phyloP scores from a whole-genome alignment of 1,140 invertebrate species.

The Anoplolepis gracilipes region DNA sequence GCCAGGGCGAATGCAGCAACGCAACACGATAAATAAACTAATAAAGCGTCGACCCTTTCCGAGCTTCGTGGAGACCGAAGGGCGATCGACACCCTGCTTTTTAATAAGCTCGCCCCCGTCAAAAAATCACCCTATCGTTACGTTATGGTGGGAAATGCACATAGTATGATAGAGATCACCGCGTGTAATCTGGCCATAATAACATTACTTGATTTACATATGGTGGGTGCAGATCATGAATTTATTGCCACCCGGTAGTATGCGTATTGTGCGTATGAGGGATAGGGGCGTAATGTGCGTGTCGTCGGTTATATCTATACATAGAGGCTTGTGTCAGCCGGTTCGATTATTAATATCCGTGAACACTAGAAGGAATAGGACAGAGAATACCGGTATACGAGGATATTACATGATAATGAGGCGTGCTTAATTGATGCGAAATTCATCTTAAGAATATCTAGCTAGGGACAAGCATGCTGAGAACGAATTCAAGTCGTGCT shows the following conservation, averaged over 20 bases:
- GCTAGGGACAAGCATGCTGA: neutral
- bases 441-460: slow-evolving; percentile 43
- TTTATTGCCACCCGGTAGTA: slow-evolving; percentile 73
- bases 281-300: slow-evolving; percentile 65
- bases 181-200: slow-evolving; percentile 79
- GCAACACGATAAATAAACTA: slow-evolving; percentile 79
- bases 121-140: slow-evolving; percentile 44
- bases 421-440: slow-evolving; percentile 67
- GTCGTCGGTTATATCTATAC: slow-evolving; percentile 56
- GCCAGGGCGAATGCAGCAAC: slow-evolving; percentile 58
- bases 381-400: slow-evolving; percentile 14
- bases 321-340: slow-evolving; percentile 22
- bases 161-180: slow-evolving; percentile 71
- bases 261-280: slow-evolving; percentile 11
- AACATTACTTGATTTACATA: slow-evolving; percentile 79
- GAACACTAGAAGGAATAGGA: slow-evolving; percentile 31
- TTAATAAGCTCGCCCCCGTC: slow-evolving; percentile 73
- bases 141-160: slow-evolving; percentile 69
- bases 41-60: slow-evolving; percentile 68
- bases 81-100: slow-evolving; percentile 62
- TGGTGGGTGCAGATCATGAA: slow-evolving; percentile 75
- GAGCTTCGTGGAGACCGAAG: slow-evolving; percentile 5
- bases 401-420: slow-evolving; percentile 72
- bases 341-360: slow-evolving; percentile 73
- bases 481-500: neutral